These are phyloP conservation scores for Esperia sulphurella DNA, from an alignment of 2,888 invertebrate species.

Conservation along the genomic window DNA sequence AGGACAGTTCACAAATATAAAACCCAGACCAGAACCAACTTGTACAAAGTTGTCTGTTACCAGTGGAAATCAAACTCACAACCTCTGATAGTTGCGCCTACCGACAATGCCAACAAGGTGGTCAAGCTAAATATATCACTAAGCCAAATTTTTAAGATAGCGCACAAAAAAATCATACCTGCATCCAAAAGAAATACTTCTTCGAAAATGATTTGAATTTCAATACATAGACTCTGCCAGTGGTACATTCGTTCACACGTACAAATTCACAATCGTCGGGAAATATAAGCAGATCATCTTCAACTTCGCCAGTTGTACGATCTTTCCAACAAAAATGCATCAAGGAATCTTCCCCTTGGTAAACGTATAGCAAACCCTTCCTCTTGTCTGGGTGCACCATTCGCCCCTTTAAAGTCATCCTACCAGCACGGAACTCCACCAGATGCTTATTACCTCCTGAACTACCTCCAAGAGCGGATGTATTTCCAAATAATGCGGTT, in stretches of 20 bases:
- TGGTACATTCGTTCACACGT: constrained; percentile 95
- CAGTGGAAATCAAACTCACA: too few species aligned
- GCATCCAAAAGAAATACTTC: constrained; percentile 99
- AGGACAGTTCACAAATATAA: too few species aligned
- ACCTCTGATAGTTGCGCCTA: too few species aligned
- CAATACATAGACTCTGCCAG: constrained; percentile 96
- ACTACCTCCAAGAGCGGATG: constrained; percentile 86
- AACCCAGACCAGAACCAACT: too few species aligned
- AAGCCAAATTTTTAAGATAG: background rate
- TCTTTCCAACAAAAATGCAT: constrained; percentile 99
- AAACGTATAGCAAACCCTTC: constrained; percentile 96
- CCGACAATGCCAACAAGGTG: too few species aligned
- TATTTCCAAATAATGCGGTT: constrained; percentile 87
- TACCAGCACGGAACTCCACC: constrained; percentile 97
- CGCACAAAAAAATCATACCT: constrained; percentile 79
- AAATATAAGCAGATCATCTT: constrained; percentile 98
- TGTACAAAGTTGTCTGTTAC: too few species aligned
- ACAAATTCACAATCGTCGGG: constrained; percentile 99
- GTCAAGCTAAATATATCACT: too few species aligned
- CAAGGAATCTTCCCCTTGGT: constrained; percentile 97
- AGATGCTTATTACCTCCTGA: constrained; percentile 93
- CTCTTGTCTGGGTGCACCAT: constrained; percentile 97
- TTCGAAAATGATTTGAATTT: constrained; percentile 97
- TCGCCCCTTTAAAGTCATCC: constrained; percentile 95
- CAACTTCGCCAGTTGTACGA: constrained; percentile 92